These are phyloP conservation scores for Plemyria rubiginata DNA, from an alignment of 2,888 invertebrate genomes.

Conservation along the genomic window DNA sequence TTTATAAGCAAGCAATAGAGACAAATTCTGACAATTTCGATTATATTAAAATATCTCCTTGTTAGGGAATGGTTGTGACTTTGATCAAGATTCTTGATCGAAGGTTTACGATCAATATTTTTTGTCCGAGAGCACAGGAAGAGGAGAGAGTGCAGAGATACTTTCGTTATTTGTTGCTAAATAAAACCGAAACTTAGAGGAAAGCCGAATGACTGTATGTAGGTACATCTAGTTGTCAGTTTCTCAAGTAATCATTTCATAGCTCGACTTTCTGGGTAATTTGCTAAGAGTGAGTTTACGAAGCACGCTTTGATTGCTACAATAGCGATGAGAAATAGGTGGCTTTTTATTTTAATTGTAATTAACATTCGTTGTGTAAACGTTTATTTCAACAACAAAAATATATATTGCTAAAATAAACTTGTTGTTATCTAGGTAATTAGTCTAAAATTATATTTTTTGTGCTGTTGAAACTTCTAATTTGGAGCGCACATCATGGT, in stretches of 20 bases:
- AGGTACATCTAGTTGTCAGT: conserved; percentile 2
- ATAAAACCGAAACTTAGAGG: neutral
- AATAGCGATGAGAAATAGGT: conserved; percentile 39
- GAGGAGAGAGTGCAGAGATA: neutral
- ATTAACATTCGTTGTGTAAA: conserved; percentile 24
- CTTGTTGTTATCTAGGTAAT: no score
- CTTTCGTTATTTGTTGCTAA: neutral
- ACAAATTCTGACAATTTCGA: no score
- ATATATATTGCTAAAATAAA: no score
- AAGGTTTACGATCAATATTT: no score
- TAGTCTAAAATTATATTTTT: neutral
- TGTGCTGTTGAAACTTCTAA: no score
- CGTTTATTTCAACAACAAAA: conserved; percentile 12
- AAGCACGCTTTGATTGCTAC: conserved; percentile 38
- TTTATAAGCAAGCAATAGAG: no score
- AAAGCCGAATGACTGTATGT: conserved; percentile 7
- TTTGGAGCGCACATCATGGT: no score
- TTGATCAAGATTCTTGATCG: no score
- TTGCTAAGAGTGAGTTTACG: conserved; percentile 40
- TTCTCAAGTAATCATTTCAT: conserved; percentile 31
- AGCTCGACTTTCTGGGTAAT: conserved; percentile 41
- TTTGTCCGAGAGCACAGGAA: no score
- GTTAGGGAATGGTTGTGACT: no score
- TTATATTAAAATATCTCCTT: no score
- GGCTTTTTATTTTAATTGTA: conserved; percentile 23